Percentiles rank a stretch among this genome's conserved stretches.
Conservation (phyloP, 2,888 invertebrate species). For the Ectemnius cavifrons region DNA sequence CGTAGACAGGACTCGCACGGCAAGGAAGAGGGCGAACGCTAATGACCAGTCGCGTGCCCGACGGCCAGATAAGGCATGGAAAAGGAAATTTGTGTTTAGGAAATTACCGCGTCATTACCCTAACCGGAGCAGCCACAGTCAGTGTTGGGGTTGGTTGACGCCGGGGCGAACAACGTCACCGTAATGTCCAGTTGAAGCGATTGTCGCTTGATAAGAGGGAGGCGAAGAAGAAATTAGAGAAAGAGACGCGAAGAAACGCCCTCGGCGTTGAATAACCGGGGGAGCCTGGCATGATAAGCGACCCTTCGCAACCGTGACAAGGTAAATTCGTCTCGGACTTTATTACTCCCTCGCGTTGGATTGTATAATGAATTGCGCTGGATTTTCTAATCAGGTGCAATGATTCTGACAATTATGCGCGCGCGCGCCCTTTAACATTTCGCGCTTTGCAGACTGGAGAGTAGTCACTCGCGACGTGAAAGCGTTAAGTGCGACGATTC, state of each 20-base stretch:
- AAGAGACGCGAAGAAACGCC: slow-evolving; percentile 27
- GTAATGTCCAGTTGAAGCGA: slow-evolving; percentile 58
- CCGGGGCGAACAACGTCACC: slow-evolving; percentile 30
- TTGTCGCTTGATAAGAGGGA: slow-evolving; percentile 55
- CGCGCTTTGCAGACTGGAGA: too few relatives aligned
- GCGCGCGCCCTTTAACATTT: slow-evolving; percentile 13
- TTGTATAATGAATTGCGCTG: slow-evolving; percentile 16
- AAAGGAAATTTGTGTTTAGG: slow-evolving; percentile 74
- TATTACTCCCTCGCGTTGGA: slow-evolving; percentile 54
- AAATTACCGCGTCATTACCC: slow-evolving; percentile 74
- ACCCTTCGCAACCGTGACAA: slow-evolving; percentile 59
- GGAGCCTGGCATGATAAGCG: slow-evolving; percentile 57
- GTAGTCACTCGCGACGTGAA: background rate
- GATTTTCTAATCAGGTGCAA: slow-evolving; percentile 51
- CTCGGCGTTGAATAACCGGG: slow-evolving; percentile 53
- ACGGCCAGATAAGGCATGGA: slow-evolving; percentile 60
- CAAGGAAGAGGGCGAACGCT: slow-evolving; percentile 56
- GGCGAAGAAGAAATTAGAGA: slow-evolving; percentile 58
- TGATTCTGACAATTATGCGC: slow-evolving; percentile 33
- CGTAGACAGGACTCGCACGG: slow-evolving; percentile 41
- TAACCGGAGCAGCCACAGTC: slow-evolving; percentile 33
- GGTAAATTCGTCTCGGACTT: slow-evolving; percentile 59
- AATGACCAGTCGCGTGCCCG: slow-evolving; percentile 69
- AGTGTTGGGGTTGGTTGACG: slow-evolving; percentile 11
- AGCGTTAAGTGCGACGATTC: too few relatives aligned